Percentiles rank a stretch among this genome's conserved stretches.
Evolutionary conservation across 2,888 invertebrate species (phyloP).

Genomic region (Onchidella celtica): DNA sequence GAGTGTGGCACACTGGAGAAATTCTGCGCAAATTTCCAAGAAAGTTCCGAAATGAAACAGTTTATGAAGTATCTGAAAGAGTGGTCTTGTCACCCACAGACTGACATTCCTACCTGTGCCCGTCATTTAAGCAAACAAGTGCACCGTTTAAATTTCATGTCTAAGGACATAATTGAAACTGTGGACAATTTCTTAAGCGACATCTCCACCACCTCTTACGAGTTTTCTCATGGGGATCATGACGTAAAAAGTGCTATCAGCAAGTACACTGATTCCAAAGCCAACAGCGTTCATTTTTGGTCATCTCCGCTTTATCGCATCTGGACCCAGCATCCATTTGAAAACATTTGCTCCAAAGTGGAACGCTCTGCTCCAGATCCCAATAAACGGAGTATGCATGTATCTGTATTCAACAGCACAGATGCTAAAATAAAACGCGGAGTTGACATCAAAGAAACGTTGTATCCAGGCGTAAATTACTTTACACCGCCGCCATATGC

Average conservation of each 20-base stretch:
- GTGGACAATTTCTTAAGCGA: background rate
- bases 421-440: background rate
- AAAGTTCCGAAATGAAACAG: background rate
- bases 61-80: background rate
- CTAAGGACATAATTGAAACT: background rate
- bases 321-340: conserved; percentile 1
- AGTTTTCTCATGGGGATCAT: background rate
- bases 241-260: background rate
- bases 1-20: background rate
- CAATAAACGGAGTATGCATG: too few relatives aligned
- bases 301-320: background rate
- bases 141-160: background rate
- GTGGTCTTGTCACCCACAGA: background rate
- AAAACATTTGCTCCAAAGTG: background rate
- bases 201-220: background rate
- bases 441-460: background rate
- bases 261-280: background rate
- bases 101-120: background rate
- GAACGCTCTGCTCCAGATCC: background rate
- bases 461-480: background rate
- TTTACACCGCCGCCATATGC: background rate
- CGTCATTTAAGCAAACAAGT: background rate
- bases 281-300: background rate
- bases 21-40: background rate
- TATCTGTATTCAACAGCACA: background rate